Percentiles rank a stretch among this genome's conserved stretches.
phyloP scores from a whole-genome alignment of 2,888 invertebrate species.

The Spodoptera exigua region DNA sequence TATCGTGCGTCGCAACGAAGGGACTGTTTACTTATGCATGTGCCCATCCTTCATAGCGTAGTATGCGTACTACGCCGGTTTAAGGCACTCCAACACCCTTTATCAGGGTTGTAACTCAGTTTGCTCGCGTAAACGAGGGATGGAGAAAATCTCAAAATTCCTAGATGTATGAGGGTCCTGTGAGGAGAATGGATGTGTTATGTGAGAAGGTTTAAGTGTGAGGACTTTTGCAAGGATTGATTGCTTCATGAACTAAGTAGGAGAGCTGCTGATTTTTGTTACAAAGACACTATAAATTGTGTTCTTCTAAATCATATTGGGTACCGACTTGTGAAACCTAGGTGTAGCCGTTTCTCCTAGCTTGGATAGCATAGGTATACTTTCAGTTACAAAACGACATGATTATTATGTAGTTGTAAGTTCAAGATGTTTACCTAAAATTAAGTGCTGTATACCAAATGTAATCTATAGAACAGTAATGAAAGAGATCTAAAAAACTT shows the following conservation, averaged over 20 bases:
- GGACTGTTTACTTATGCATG: constrained; percentile 48
- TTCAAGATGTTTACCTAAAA: no score
- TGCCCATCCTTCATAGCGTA: constrained; percentile 29
- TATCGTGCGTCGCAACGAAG: constrained; percentile 4
- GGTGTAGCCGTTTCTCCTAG: no score
- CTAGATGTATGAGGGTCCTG: neutral
- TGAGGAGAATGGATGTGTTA: neutral
- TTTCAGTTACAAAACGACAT: no score
- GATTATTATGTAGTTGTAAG: no score
- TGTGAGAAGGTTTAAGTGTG: neutral
- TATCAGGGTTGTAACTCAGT: constrained; percentile 34
- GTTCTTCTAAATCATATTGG: no score
- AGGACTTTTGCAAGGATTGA: no score
- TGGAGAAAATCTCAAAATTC: constrained; percentile 14
- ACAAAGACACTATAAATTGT: no score
- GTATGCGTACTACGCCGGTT: constrained; percentile 16
- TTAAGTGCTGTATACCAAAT: no score
- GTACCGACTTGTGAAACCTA: no score
- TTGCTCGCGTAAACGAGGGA: constrained; percentile 20
- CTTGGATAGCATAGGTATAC: no score
- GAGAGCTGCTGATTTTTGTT: neutral
- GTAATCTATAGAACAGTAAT: no score
- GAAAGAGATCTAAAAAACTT: no score
- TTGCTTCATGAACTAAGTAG: neutral
- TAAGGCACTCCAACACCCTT: constrained; percentile 36